phyloP scores from a whole-genome alignment of 2,113 vertebrate genomes.

The Passer domesticus region DNA sequence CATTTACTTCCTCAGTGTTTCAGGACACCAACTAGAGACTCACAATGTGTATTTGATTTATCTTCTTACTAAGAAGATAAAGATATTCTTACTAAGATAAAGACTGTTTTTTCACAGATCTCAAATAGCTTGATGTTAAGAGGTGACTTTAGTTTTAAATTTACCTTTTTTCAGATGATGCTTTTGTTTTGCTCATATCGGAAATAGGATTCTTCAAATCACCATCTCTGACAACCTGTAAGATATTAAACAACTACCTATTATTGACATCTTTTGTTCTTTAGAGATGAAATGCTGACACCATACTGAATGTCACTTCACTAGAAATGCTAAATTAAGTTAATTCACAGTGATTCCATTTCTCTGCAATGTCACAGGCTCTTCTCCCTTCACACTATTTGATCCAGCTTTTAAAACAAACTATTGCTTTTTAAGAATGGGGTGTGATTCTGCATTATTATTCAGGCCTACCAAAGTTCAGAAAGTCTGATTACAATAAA shows the following conservation, averaged over 20 bases:
- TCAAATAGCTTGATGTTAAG: background rate
- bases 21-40: background rate
- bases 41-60: background rate
- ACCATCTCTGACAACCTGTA: constrained; percentile 79
- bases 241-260: constrained; percentile 28
- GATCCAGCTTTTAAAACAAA: background rate
- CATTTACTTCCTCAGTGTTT: background rate
- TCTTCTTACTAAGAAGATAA: background rate
- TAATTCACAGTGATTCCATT: background rate
- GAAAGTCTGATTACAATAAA: background rate
- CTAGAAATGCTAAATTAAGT: background rate
- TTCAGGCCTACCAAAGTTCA: background rate
- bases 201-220: constrained; percentile 71
- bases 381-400: background rate
- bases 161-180: constrained; percentile 90
- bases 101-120: background rate
- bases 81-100: background rate
- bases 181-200: constrained; percentile 92
- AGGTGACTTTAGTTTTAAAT: background rate
- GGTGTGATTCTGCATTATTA: background rate
- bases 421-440: background rate
- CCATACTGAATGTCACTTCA: background rate
- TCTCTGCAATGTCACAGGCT: background rate
- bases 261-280: background rate
- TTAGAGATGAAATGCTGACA: background rate